Evolutionary conservation across 2,888 invertebrate genomes (phyloP).

Genomic region (Apamea monoglypha): DNA sequence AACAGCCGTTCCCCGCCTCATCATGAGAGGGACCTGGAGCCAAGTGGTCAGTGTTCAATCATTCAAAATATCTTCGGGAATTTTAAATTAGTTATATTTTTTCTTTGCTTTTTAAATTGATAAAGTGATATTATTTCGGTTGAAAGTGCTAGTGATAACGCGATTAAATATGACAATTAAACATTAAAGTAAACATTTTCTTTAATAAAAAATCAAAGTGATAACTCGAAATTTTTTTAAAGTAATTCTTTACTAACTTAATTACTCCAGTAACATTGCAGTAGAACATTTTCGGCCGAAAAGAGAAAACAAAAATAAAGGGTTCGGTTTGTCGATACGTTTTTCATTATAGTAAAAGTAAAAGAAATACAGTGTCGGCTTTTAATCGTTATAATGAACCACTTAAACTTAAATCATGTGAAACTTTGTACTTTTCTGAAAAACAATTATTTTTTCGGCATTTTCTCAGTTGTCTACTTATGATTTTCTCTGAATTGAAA

Average conservation of each 20-base stretch:
- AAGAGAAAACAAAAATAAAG: not conserved
- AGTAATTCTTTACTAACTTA: not conserved
- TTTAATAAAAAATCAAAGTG: conserved; percentile 2
- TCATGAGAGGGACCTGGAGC: conserved; percentile 91
- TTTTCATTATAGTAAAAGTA: not conserved
- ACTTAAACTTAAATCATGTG: not conserved
- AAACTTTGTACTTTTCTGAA: not conserved
- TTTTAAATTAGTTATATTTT: conserved; percentile 14
- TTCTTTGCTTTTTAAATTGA: not conserved
- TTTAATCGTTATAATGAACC: not conserved
- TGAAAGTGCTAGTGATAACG: conserved; percentile 45
- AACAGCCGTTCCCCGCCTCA: conserved; percentile 85
- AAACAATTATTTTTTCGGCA: not conserved
- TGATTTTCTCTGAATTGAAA: not conserved
- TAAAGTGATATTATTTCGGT: conserved; percentile 34
- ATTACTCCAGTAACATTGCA: conserved; percentile 1
- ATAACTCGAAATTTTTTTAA: not conserved
- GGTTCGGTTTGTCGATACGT: not conserved
- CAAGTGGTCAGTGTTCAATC: conserved; percentile 89
- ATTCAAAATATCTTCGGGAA: conserved; percentile 53
- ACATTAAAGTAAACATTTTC: not conserved
- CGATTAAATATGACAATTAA: not conserved
- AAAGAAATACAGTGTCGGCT: not conserved
- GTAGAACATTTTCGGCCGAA: not conserved
- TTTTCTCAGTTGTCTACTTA: not conserved